Conservation (phyloP, 1,140 invertebrate species). For the Eumeta japonica region DNA sequence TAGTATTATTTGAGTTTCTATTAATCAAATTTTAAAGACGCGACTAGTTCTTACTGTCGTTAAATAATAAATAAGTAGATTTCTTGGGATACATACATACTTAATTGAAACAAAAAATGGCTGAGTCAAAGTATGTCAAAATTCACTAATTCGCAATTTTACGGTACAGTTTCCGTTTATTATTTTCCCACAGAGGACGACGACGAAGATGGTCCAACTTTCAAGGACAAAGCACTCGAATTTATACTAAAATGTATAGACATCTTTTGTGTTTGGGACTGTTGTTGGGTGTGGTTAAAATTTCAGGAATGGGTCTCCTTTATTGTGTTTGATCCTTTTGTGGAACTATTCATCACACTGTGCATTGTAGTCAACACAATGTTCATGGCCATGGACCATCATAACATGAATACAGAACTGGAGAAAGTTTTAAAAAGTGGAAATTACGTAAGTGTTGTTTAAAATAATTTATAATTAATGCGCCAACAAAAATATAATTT, state of each 20-base stretch:
- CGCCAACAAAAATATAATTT: too few relatives aligned
- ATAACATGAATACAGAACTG: conserved; percentile 88
- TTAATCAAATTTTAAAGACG: too few relatives aligned
- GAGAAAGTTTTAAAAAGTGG: conserved; percentile 82
- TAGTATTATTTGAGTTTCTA: too few relatives aligned
- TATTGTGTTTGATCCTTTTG: conserved; percentile 95
- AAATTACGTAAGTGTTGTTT: conserved; percentile 96
- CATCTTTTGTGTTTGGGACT: conserved; percentile 96
- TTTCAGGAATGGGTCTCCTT: conserved; percentile 88
- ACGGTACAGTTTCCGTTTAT: conserved; percentile 83
- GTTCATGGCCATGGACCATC: conserved; percentile 97
- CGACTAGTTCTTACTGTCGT: too few relatives aligned
- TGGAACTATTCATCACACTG: conserved; percentile 96
- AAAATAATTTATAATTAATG: too few relatives aligned
- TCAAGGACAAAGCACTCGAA: conserved; percentile 81
- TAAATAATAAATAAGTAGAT: conserved; percentile 51
- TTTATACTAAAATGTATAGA: conserved; percentile 78
- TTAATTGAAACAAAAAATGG: conserved; percentile 46
- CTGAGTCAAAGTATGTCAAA: too few relatives aligned
- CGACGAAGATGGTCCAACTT: conserved; percentile 84
- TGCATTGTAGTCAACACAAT: conserved; percentile 97
- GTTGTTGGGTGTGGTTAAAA: conserved; percentile 87
- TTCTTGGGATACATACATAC: conserved; percentile 43
- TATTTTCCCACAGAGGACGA: conserved; percentile 89
- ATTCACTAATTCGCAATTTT: too few relatives aligned